Percentiles rank a stretch among this genome's conserved stretches.
Conservation (phyloP, 2,113 vertebrate species). For the Eulemur macaco region DNA sequence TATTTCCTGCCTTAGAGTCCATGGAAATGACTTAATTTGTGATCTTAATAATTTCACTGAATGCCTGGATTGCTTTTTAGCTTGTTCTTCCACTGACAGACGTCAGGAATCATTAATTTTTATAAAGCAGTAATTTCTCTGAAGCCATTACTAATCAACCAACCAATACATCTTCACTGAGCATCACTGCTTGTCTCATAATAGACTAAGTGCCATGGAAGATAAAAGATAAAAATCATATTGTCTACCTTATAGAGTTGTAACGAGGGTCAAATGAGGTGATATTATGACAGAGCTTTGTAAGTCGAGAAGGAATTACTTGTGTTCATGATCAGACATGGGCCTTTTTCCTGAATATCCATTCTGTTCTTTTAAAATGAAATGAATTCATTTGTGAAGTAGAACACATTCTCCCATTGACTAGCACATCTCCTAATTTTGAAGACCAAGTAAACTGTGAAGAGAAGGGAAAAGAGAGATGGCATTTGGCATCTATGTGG, state of each 20-base stretch:
- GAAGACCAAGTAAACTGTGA: background rate
- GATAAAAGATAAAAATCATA: background rate
- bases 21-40: conserved; percentile 78
- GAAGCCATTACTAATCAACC: conserved; percentile 1
- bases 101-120: conserved; percentile 51
- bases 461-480: background rate
- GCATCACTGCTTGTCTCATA: background rate
- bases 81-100: conserved; percentile 11
- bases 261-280: background rate
- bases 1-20: conserved; percentile 71
- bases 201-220: background rate
- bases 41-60: conserved; percentile 72
- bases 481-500: background rate
- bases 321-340: background rate
- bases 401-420: background rate
- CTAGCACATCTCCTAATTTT: background rate
- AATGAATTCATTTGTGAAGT: background rate
- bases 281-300: background rate
- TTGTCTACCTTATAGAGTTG: background rate
- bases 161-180: background rate
- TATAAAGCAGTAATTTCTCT: conserved; percentile 52
- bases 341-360: background rate
- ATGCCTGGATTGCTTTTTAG: conserved; percentile 53
- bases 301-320: background rate
- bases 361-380: background rate